Evolutionary conservation across 2,113 vertebrate genomes (phyloP).

Genomic region (Patagioenas fasciata): DNA sequence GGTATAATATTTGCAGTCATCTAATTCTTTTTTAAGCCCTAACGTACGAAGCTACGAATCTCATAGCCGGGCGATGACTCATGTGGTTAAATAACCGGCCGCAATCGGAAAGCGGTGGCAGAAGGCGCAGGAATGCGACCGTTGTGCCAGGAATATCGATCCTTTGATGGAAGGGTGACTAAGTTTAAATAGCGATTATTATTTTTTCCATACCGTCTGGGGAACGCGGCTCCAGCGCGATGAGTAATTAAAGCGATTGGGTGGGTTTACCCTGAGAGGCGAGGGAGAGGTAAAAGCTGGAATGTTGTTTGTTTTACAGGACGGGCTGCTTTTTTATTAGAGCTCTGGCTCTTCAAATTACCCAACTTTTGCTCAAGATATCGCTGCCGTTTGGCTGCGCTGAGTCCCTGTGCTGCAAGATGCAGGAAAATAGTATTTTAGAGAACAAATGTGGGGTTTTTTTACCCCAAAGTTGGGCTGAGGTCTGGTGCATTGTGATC

Average conservation of each 20-base stretch:
- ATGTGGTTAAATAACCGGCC: not conserved
- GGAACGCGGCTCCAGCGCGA: not conserved
- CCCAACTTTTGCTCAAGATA: not conserved
- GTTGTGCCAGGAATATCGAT: constrained; percentile 15
- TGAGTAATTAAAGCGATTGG: not conserved
- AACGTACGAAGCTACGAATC: not conserved
- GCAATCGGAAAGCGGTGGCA: not conserved
- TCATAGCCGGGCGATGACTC: not conserved
- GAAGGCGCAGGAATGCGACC: constrained; percentile 15
- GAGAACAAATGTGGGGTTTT: not conserved
- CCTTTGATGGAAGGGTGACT: not conserved
- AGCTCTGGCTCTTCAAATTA: not conserved
- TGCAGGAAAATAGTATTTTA: not conserved
- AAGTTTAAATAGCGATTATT: not conserved
- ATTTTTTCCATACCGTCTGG: not conserved
- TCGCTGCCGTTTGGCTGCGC: not conserved
- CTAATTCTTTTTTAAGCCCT: not conserved
- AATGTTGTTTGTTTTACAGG: constrained; percentile 35
- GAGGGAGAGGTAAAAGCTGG: not conserved
- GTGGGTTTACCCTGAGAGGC: not conserved
- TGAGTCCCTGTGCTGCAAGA: not conserved
- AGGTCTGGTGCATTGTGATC: not conserved
- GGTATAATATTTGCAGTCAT: not conserved
- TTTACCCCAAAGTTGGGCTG: accelerated
- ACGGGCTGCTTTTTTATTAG: not conserved